A percentile compares a stretch with the other conserved stretches of the same genome.
Evolutionary conservation across 2,797 vertebrate species (phyloP).

Genomic region (Malacoctenus gilli): DNA sequence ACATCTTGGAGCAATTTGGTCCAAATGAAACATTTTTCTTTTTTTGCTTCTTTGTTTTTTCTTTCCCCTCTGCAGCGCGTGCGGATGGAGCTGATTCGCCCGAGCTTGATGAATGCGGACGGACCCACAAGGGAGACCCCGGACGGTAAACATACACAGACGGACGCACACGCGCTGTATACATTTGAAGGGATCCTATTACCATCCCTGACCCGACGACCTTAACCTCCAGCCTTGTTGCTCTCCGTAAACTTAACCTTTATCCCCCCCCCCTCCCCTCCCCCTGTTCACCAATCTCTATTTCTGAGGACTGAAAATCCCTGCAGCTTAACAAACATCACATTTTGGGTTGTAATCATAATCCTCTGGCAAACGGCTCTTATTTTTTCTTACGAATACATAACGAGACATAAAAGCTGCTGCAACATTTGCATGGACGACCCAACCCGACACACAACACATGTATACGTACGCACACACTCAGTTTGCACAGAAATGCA

Average conservation of each 20-base stretch:
- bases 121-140: slow-evolving; percentile 19
- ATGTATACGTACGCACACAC: slow-evolving; percentile 4
- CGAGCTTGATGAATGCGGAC: slow-evolving; percentile 5
- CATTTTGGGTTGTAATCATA: slow-evolving; percentile 22
- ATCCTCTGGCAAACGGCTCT: slow-evolving; percentile 23
- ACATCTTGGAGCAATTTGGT: slow-evolving; percentile 49
- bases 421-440: slow-evolving; percentile 9
- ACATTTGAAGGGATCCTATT: slow-evolving; percentile 60
- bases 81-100: slow-evolving; percentile 19
- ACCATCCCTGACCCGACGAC: slow-evolving; percentile 49
- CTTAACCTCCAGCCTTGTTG: slow-evolving; percentile 62
- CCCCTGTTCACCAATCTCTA: slow-evolving; percentile 9
- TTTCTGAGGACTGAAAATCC: slow-evolving; percentile 49
- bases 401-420: slow-evolving; percentile 20
- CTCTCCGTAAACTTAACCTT: slow-evolving; percentile 67
- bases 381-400: slow-evolving; percentile 13
- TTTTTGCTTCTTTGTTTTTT: slow-evolving; percentile 14
- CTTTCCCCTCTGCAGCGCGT: slow-evolving; percentile 9
- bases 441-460: neutral
- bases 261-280: too few relatives aligned
- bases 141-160: slow-evolving; percentile 21
- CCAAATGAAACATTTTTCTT: slow-evolving; percentile 47
- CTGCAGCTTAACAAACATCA: slow-evolving; percentile 28
- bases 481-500: slow-evolving; percentile 19
- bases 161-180: slow-evolving; percentile 37